phyloP scores from a whole-genome alignment of 2,888 invertebrate genomes.

The Nephrocerus scutellatus region DNA sequence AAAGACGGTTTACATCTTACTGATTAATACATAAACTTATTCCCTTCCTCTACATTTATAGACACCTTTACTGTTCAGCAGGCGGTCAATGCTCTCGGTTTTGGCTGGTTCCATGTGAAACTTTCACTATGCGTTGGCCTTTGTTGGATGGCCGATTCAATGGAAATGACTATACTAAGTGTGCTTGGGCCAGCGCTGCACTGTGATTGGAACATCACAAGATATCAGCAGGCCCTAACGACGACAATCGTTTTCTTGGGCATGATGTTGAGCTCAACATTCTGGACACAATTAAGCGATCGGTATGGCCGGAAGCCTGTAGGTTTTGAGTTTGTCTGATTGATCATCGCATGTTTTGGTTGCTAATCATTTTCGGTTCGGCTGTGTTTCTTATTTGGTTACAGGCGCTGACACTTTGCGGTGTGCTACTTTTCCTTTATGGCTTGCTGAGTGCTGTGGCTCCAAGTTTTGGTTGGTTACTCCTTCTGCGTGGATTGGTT shows the following conservation, averaged over 20 bases:
- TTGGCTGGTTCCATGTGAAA: conserved; percentile 86
- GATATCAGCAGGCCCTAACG: conserved; percentile 85
- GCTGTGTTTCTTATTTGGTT: conserved; percentile 24
- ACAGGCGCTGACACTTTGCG: conserved; percentile 82
- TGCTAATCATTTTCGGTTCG: too few relatives aligned
- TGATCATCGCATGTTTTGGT: too few relatives aligned
- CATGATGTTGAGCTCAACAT: conserved; percentile 94
- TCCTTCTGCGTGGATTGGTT: conserved; percentile 83
- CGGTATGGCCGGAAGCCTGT: conserved; percentile 83
- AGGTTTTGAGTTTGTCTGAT: conserved; percentile 35
- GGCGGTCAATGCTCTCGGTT: conserved; percentile 78
- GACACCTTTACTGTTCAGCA: conserved; percentile 82
- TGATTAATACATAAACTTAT: too few relatives aligned
- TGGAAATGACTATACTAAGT: conserved; percentile 96
- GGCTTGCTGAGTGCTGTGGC: conserved; percentile 84
- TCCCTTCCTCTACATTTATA: conserved; percentile 42
- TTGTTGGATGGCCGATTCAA: conserved; percentile 96
- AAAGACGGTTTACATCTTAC: too few relatives aligned
- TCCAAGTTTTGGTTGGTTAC: conserved; percentile 84
- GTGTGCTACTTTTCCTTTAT: conserved; percentile 84
- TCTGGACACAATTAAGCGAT: conserved; percentile 94
- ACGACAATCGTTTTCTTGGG: conserved; percentile 92
- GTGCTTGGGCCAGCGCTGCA: conserved; percentile 89
- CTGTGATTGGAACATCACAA: conserved; percentile 84
- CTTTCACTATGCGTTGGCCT: conserved; percentile 76